Conservation (phyloP, 2,113 vertebrate species). For the Leptobrachium leishanense region DNA sequence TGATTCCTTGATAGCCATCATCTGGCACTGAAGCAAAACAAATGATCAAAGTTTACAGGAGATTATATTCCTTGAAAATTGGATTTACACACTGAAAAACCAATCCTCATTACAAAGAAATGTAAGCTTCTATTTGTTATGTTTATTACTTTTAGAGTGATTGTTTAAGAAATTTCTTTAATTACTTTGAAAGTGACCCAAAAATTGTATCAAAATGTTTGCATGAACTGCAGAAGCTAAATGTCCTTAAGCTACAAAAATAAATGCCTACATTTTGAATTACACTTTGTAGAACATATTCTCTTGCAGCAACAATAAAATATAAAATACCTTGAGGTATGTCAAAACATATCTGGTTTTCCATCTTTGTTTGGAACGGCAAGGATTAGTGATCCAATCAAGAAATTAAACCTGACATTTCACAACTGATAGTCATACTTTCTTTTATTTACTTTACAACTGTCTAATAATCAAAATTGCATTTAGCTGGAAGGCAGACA, state of each 20-base stretch:
- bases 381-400: constrained; percentile 60
- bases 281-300: constrained; percentile 52
- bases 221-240: constrained; percentile 57
- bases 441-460: constrained; percentile 49
- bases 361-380: constrained; percentile 51
- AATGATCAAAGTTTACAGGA: no score
- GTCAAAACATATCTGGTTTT: constrained; percentile 58
- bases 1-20: no score
- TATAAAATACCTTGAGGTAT: constrained; percentile 55
- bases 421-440: constrained; percentile 52
- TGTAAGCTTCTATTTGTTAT: no score
- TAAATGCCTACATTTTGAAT: constrained; percentile 45
- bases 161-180: constrained; percentile 3
- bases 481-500: constrained; percentile 50
- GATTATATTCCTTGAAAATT: no score
- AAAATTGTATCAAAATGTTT: constrained; percentile 54
- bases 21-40: no score
- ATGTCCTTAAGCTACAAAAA: constrained; percentile 51
- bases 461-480: constrained; percentile 47
- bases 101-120: no score
- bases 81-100: no score
- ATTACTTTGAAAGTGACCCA: constrained; percentile 43
- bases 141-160: no score
- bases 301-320: constrained; percentile 56
- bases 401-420: constrained; percentile 66